Evolutionary conservation across 2,888 invertebrate genomes (phyloP).

Genomic region (Callosobruchus maculatus): DNA sequence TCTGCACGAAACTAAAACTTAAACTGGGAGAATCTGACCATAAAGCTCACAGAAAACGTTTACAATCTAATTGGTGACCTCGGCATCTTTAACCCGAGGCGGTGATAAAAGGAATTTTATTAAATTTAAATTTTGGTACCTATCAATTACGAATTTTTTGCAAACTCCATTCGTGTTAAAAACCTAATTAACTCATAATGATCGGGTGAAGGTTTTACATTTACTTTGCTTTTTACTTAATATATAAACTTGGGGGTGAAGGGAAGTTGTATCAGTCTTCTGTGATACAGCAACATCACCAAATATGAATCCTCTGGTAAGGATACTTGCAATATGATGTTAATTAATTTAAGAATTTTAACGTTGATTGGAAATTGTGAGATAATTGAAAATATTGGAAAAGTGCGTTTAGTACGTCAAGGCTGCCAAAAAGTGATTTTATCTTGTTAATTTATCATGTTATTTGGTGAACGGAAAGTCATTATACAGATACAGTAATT

Average conservation of each 20-base stretch:
- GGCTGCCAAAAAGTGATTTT: background rate
- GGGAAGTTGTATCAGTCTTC: constrained; percentile 4
- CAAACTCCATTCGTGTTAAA: background rate
- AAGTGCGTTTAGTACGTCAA: background rate
- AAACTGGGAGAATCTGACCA: background rate
- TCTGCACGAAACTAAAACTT: background rate
- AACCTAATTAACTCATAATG: background rate
- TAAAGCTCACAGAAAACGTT: background rate
- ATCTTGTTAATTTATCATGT: background rate
- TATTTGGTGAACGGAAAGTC: background rate
- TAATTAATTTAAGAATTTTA: background rate
- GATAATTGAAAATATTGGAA: background rate
- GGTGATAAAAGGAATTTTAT: background rate
- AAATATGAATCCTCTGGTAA: constrained; percentile 13
- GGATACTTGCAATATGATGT: background rate
- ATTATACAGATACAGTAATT: background rate
- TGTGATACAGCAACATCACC: constrained; percentile 5
- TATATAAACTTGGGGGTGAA: constrained; percentile 11
- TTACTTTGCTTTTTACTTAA: constrained; percentile 1
- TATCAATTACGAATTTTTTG: background rate
- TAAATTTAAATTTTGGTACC: background rate
- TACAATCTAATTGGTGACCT: background rate
- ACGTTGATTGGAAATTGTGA: background rate
- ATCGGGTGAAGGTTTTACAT: background rate
- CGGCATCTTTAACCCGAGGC: background rate